Percentiles rank a stretch among this genome's conserved stretches.
Conservation (phyloP, 2,113 vertebrate genomes). For the Gopherus evgoodei region DNA sequence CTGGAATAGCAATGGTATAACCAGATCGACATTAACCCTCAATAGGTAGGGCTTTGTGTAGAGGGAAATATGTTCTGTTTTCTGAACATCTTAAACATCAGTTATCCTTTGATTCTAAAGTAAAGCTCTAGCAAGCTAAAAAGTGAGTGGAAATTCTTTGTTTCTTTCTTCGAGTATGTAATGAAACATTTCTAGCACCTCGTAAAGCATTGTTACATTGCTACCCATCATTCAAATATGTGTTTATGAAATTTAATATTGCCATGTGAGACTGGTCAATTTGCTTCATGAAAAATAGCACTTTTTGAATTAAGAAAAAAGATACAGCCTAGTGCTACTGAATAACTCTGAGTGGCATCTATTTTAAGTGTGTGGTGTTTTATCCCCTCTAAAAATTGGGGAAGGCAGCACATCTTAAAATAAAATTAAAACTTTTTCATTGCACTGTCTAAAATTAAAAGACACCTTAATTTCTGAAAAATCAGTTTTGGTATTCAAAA, state of each 20-base stretch:
- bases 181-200: slow-evolving; percentile 48
- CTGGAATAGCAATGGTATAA: neutral
- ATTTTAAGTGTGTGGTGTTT: neutral
- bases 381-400: neutral
- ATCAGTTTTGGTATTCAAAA: neutral
- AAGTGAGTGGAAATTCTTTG: neutral
- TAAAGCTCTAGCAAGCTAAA: slow-evolving; percentile 20
- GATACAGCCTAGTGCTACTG: neutral
- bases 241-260: slow-evolving; percentile 36
- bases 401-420: slow-evolving; percentile 1
- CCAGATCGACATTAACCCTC: slow-evolving; percentile 20
- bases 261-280: neutral
- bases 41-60: neutral
- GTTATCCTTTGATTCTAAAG: slow-evolving; percentile 24
- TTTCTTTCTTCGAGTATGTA: neutral
- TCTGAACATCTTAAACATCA: slow-evolving; percentile 29
- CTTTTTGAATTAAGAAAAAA: neutral
- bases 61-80: neutral
- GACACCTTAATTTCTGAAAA: neutral
- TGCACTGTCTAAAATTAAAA: neutral
- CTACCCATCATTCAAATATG: slow-evolving; percentile 46
- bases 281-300: neutral
- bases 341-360: neutral
- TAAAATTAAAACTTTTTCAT: neutral
- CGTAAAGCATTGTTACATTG: slow-evolving; percentile 51